Percentiles rank a stretch among this genome's conserved stretches.
Evolutionary conservation across 2,797 vertebrate species (phyloP).

Genomic region (Pagetopsis macropterus): DNA sequence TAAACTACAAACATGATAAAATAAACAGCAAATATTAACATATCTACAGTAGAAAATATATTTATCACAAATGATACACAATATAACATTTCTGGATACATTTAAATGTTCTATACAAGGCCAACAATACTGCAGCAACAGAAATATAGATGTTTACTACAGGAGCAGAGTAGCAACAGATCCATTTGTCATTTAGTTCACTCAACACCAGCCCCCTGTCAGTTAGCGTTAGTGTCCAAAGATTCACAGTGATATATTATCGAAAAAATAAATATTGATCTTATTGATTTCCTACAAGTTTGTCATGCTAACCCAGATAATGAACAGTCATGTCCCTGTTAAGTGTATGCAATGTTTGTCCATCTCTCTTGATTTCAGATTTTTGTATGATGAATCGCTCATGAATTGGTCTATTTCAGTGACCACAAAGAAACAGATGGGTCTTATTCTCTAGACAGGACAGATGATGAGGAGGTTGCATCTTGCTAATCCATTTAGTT

Average conservation of each 20-base stretch:
- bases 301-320: not conserved
- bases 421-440: not conserved
- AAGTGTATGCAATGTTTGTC: not conserved
- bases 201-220: not conserved
- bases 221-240: not conserved
- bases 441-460: constrained; percentile 10
- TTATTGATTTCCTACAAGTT: not conserved
- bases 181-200: not conserved
- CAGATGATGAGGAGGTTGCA: constrained; percentile 23
- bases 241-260: not conserved
- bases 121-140: too few relatives aligned
- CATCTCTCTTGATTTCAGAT: constrained; percentile 4
- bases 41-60: too few relatives aligned
- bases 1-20: too few relatives aligned
- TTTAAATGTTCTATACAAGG: too few relatives aligned
- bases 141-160: too few relatives aligned
- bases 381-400: not conserved
- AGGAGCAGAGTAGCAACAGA: constrained; percentile 10
- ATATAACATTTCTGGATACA: too few relatives aligned
- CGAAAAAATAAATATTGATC: not conserved
- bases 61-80: too few relatives aligned
- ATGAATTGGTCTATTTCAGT: constrained; percentile 5
- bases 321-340: not conserved
- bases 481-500: constrained; percentile 51
- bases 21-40: too few relatives aligned